A percentile compares a stretch with the other conserved stretches of the same genome.
phyloP scores from a whole-genome alignment of 2,113 vertebrate genomes.

The Nesoenas mayeri region DNA sequence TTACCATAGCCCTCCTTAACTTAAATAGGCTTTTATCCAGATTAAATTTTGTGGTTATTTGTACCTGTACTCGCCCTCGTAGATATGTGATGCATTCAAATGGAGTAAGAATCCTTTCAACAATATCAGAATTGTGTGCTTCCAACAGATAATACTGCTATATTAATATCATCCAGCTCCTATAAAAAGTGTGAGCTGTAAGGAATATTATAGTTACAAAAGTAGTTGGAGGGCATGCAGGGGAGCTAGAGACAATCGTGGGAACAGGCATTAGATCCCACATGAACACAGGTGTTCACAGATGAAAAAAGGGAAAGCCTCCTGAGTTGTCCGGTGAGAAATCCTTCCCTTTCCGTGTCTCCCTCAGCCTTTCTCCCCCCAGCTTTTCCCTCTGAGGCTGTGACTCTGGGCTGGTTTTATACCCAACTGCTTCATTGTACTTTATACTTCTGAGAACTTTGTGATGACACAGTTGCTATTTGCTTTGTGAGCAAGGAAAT shows the following conservation, averaged over 20 bases:
- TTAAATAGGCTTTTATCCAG: neutral
- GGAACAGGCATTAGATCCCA: neutral
- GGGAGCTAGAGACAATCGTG: neutral
- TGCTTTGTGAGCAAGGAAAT: neutral
- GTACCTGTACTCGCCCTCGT: neutral
- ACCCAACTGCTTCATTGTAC: neutral
- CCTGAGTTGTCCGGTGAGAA: neutral
- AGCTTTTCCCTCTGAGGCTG: neutral
- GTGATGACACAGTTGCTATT: neutral
- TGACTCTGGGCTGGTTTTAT: neutral
- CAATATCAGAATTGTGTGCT: neutral
- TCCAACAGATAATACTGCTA: neutral
- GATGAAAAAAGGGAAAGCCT: neutral
- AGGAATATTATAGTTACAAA: neutral
- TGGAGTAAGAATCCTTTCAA: neutral
- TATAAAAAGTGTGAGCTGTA: neutral
- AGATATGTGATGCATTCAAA: neutral
- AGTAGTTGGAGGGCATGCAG: neutral
- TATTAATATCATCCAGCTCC: neutral
- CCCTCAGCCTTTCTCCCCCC: neutral
- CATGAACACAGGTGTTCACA: neutral
- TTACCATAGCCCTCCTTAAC: neutral
- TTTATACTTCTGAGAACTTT: neutral
- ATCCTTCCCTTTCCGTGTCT: neutral
- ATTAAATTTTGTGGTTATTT: neutral